Conservation (phyloP, 2,888 invertebrate genomes). For the Thymelicus lineola region DNA sequence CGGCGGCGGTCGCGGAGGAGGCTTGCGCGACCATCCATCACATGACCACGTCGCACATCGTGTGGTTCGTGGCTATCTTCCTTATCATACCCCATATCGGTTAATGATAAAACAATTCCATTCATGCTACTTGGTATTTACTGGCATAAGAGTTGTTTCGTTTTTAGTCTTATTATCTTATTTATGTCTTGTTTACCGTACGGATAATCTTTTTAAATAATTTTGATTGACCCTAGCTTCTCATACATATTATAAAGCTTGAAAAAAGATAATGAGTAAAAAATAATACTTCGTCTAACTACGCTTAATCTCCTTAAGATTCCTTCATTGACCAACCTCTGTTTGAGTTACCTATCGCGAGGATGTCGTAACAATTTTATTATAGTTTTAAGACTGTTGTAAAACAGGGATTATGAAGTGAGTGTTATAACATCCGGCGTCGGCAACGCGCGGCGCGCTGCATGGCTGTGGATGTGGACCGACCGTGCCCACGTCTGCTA, state of each 20-base stretch:
- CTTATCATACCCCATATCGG: conserved; percentile 5
- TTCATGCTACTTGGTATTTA: background rate
- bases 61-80: background rate
- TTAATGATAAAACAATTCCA: conserved; percentile 10
- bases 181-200: too few species aligned
- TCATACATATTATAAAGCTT: too few species aligned
- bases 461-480: too few species aligned
- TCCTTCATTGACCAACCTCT: background rate
- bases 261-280: too few species aligned
- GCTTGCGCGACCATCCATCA: background rate
- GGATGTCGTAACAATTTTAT: conserved; percentile 10
- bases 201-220: too few species aligned
- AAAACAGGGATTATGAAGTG: conserved; percentile 10
- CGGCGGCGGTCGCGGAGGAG: too few species aligned
- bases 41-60: background rate
- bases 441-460: too few species aligned
- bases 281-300: background rate
- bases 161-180: too few species aligned
- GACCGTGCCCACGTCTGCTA: too few species aligned
- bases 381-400: conserved; percentile 17
- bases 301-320: background rate
- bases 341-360: background rate
- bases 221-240: too few species aligned
- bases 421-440: too few species aligned
- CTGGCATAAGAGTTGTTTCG: background rate